Conservation (phyloP, 2,113 vertebrate species). For the Antigone vipio region DNA sequence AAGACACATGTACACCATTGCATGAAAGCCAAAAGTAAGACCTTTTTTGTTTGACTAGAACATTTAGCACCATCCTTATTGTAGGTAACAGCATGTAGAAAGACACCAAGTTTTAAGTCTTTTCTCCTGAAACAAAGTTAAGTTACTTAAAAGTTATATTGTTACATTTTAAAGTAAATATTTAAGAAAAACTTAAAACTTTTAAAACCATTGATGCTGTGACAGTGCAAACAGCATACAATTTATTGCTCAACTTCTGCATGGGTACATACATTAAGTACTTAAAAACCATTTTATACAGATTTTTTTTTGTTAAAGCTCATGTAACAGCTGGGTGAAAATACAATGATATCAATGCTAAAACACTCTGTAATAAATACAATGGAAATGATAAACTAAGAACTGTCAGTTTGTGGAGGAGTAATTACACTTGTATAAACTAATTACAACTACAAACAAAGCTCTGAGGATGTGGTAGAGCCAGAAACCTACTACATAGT, state of each 20-base stretch:
- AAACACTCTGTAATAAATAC: slow-evolving; percentile 93
- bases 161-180: neutral
- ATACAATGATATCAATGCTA: slow-evolving; percentile 83
- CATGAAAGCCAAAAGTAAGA: neutral
- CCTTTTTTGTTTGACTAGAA: neutral
- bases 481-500: slow-evolving; percentile 60
- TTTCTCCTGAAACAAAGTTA: neutral
- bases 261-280: slow-evolving; percentile 85
- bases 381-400: slow-evolving; percentile 79
- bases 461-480: slow-evolving; percentile 74
- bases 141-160: neutral
- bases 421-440: slow-evolving; percentile 75
- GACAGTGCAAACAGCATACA: slow-evolving; percentile 89
- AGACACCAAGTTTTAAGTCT: neutral
- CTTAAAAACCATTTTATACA: slow-evolving; percentile 83
- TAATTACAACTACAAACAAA: slow-evolving; percentile 77
- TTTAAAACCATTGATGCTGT: slow-evolving; percentile 86
- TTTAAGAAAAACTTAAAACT: slow-evolving; percentile 18
- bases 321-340: slow-evolving; percentile 89
- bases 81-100: fast-evolving
- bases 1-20: fast-evolving
- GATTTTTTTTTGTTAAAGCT: slow-evolving; percentile 87
- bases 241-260: slow-evolving; percentile 94
- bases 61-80: neutral
- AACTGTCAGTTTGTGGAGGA: slow-evolving; percentile 74